Conservation (phyloP, 2,797 vertebrate genomes). For the Emys orbicularis region DNA sequence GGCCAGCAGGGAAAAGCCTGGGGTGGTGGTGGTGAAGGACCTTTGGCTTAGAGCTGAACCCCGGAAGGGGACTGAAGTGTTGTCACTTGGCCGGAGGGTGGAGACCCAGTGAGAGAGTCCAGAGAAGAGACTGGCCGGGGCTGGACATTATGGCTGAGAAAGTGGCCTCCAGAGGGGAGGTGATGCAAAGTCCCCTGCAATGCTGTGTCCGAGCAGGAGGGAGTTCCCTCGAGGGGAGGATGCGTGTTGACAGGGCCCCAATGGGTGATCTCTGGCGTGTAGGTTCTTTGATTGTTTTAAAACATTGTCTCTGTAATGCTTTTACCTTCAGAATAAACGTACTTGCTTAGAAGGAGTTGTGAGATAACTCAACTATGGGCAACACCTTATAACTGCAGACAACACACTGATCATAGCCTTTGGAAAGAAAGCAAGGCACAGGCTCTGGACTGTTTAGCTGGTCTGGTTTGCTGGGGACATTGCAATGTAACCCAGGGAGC, state of each 20-base stretch:
- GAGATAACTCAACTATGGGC: not conserved
- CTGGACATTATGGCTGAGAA: not conserved
- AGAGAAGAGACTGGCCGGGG: not conserved
- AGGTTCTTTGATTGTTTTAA: not conserved
- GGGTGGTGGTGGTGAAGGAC: not conserved
- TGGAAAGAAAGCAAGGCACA: fast-evolving
- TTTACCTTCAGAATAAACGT: not conserved
- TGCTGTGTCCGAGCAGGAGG: not conserved
- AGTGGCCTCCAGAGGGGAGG: not conserved
- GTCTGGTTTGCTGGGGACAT: not conserved
- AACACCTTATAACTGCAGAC: not conserved
- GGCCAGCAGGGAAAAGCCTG: not conserved
- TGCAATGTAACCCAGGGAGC: too few species aligned
- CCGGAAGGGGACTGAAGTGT: not conserved
- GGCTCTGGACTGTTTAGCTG: not conserved
- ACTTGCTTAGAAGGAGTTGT: not conserved
- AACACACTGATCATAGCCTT: not conserved
- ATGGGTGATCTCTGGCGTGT: not conserved
- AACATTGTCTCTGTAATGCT: not conserved
- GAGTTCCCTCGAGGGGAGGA: not conserved
- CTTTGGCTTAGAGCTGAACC: not conserved
- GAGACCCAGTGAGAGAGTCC: not conserved
- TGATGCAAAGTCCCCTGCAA: not conserved
- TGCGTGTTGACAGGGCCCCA: not conserved
- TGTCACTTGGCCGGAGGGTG: not conserved